Base-by-base conservation (phyloP, 2,113 vertebrate species). In the Agapornis roseicollis region DNA sequence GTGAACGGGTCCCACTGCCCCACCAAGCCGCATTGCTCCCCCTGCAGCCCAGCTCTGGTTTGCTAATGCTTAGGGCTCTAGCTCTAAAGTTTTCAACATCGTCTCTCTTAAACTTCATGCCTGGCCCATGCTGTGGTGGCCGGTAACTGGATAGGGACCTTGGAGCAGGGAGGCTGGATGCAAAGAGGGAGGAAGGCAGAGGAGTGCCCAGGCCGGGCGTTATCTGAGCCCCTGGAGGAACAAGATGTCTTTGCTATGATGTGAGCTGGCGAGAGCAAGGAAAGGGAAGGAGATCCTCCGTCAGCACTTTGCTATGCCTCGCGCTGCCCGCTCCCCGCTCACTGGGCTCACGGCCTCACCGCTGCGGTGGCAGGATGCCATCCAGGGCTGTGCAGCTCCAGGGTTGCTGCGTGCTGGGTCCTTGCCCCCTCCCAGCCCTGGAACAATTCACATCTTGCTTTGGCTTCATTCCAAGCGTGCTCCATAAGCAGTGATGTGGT, bases 321-420 rank as follows among this genome's bases (percentile, higher is more conserved):
- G 19, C 19, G 0, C 74, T 68, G 66, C 72, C 61, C 2, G 14
- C 12, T 24, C 64, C 55, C 35, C 2, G 2, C 17, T 35, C 31
- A 52, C 78, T 1, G 0, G 33, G 35, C 88, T 55, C 63, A 41
- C 0, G 0, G 56, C 37, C 61, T 68, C 63, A 64, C 17, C 0
- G 3, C 71, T 35, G 80, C 1, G 1, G 44, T 8, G 29, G 16
- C 22, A 61, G 42, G 42, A 66, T 2, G 6, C 39, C 31, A 0
- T 13, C n/a, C 39, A 17, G 52, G 70, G 50, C 85, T 44, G 25
- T 1, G 29, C 1, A 2, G 56, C 41, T 61, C 47, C 15, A 6
- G 63, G 35, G 53, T 3, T 69, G 42, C 70, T 74, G 25, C 50
- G 29, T 2, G 2, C 44, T 0, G 0, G 12, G 7, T 71, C 35